Conservation (phyloP, 2,113 vertebrate species). For the Phalacrocorax carbo region DNA sequence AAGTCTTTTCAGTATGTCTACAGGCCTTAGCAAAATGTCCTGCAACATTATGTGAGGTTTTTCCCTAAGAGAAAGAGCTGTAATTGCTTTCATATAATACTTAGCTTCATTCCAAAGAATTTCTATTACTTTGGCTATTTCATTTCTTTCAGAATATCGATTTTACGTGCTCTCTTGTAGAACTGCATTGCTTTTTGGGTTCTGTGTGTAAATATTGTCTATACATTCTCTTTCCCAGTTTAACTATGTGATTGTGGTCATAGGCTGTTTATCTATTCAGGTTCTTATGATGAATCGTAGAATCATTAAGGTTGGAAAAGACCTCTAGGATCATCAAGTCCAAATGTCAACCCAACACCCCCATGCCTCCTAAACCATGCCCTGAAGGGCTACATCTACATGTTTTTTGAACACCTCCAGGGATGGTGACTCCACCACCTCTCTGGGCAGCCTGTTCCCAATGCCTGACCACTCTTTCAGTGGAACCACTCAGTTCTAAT, state of each 20-base stretch:
- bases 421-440: no score
- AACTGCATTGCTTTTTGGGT: not conserved
- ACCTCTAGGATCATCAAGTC: no score
- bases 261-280: not conserved
- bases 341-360: no score
- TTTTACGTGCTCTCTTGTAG: not conserved
- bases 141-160: not conserved
- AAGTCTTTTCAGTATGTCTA: not conserved
- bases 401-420: no score
- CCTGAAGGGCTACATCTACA: no score
- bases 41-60: not conserved
- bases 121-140: not conserved
- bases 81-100: not conserved
- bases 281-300: not conserved
- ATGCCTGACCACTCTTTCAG: no score
- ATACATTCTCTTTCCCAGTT: not conserved
- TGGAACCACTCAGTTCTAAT: no score
- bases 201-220: not conserved
- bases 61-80: not conserved
- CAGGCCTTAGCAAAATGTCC: not conserved
- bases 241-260: fast-evolving
- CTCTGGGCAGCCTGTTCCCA: no score
- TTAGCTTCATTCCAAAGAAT: not conserved
- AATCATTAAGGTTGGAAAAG: no score
- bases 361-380: no score